phyloP scores from a whole-genome alignment of 2,797 vertebrate genomes.

The Pachyuromys duprasi region DNA sequence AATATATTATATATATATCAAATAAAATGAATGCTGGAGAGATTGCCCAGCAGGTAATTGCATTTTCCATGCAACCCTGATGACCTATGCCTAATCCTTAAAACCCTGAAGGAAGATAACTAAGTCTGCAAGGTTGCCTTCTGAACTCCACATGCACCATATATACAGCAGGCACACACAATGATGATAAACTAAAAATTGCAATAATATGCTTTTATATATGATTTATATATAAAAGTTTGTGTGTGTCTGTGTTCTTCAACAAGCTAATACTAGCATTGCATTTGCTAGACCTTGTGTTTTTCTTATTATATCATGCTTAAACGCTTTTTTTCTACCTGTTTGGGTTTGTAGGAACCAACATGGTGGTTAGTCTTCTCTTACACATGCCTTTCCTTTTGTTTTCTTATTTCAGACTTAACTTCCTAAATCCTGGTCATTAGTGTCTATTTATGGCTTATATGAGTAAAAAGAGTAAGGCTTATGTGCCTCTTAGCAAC shows the following conservation, averaged over 20 bases:
- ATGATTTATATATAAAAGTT: neutral
- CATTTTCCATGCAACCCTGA: neutral
- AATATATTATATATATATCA: neutral
- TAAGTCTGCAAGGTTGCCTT: neutral
- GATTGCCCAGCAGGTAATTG: neutral
- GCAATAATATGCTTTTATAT: neutral
- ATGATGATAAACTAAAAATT: neutral
- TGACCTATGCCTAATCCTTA: neutral
- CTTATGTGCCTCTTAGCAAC: neutral
- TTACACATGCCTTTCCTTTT: rapidly evolving
- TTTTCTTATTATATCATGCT: neutral
- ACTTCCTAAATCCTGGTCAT: neutral
- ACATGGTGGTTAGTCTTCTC: neutral
- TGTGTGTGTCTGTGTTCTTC: neutral
- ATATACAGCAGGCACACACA: neutral
- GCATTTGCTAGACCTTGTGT: neutral
- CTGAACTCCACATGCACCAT: neutral
- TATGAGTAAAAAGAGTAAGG: neutral
- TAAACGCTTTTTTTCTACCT: neutral
- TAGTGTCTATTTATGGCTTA: neutral
- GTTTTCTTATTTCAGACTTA: neutral
- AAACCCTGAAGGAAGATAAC: neutral
- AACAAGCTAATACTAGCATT: neutral
- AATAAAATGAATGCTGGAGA: neutral
- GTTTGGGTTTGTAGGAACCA: neutral